Conservation (phyloP, 2,888 invertebrate species). For the Alloscopus bannaensis region DNA sequence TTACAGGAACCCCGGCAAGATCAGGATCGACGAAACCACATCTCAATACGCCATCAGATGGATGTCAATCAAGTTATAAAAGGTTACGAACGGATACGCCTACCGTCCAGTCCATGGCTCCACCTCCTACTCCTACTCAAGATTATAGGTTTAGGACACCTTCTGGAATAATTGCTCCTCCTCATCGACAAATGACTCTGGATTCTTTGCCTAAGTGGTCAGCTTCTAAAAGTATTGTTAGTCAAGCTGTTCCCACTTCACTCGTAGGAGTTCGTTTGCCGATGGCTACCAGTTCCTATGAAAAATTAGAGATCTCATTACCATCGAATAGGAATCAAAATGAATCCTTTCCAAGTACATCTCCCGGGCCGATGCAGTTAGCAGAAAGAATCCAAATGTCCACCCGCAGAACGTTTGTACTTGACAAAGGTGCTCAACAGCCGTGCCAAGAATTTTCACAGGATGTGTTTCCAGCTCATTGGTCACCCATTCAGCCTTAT, state of each 20-base stretch:
- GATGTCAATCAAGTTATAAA: no score
- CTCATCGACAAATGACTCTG: constrained; percentile 39
- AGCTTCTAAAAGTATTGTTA: constrained; percentile 8
- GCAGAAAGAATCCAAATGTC: no score
- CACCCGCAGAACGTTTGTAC: no score
- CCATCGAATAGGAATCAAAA: no score
- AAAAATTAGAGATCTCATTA: no score
- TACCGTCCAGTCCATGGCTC: not conserved
- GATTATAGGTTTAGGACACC: no score
- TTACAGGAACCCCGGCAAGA: not conserved
- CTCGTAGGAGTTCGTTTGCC: constrained; percentile 27
- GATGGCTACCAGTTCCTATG: not conserved
- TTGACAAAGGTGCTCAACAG: no score
- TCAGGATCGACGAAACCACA: not conserved
- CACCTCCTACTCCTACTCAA: not conserved
- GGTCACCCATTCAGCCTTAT: not conserved
- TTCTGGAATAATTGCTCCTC: constrained; percentile 7
- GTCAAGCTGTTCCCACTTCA: constrained; percentile 23
- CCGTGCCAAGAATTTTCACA: no score
- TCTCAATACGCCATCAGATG: not conserved
- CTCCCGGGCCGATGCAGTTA: no score
- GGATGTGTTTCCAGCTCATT: not conserved
- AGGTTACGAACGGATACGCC: not conserved
- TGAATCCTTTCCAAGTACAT: no score
- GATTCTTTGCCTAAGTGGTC: constrained; percentile 50